Evolutionary conservation across 2,888 invertebrate genomes (phyloP), one percentile per base, ranked within the genome.

Genomic region (Caenorhabditis macrosperma): DNA sequence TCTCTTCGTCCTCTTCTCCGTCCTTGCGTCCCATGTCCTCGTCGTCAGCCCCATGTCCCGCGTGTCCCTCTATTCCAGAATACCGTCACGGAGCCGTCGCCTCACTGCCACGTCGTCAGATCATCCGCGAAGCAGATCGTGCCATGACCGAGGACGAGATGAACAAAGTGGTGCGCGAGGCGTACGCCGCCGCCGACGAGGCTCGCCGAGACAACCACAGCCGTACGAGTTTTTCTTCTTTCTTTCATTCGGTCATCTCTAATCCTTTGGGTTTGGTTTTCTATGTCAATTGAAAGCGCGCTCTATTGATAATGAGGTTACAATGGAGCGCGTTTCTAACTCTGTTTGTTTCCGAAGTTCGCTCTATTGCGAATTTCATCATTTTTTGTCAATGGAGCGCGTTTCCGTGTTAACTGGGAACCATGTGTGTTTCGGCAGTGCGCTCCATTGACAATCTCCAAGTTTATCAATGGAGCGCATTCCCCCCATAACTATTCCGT

Each of bases 131-230:
- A 46, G 63, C 84, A 5, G 71, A 83, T 22, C 78, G 87, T 6
- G 80, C 82, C 26, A 85, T 84, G 85, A 87, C 86, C 12, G 78
- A 83, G 17, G 82, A 82, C 22, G 87, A 87, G 67, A 72, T 86
- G 61, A 81, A 87, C 66, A 72, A 81, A 41, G 85, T 86, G 17
- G 85, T 87, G 17, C 64, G 82, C 20, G 85, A 85, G 52, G 87
- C 87, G 10, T 87, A 87, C 57, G 82, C 81, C 9, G 86, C 86
- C 6, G 87, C 86, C 33, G 87, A 87, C 46, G 83, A 86, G 44
- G 85, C 84, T 12, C 78, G 85, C 12, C 52, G 81, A 24, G 80
- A 83, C 26, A 66, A 63, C 24, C 81, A 83, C 26, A 66, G 61
- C 24, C 81, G 81, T 78, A 82, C 57, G 77, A n/a, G 35, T 74